Conservation (phyloP, 2,888 invertebrate genomes). For the Linnaemya vulpina region DNA sequence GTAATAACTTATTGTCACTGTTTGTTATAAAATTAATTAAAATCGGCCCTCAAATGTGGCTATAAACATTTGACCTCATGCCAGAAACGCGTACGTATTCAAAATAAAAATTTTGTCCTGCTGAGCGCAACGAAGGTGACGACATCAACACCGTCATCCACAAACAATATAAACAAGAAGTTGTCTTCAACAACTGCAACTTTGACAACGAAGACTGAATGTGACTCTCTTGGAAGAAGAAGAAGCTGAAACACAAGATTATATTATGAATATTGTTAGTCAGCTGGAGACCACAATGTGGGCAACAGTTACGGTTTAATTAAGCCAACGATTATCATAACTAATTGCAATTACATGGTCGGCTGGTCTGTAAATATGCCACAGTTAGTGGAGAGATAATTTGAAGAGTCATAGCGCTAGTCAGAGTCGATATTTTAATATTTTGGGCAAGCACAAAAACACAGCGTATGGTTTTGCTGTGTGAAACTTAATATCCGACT, state of each 20-base stretch:
- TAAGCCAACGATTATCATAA: constrained; percentile 70
- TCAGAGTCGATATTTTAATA: constrained; percentile 33
- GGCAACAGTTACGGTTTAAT: constrained; percentile 70
- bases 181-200: constrained; percentile 4
- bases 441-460: constrained; percentile 57
- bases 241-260: constrained; percentile 1
- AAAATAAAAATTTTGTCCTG: constrained; percentile 52
- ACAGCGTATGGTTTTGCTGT: constrained; percentile 65
- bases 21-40: background rate
- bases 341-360: constrained; percentile 70
- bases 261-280: constrained; percentile 44
- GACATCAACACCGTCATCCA: constrained; percentile 43
- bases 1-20: background rate
- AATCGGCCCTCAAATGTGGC: background rate
- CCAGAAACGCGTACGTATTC: constrained; percentile 54
- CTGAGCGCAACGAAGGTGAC: constrained; percentile 64
- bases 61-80: constrained; percentile 67
- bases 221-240: constrained; percentile 33
- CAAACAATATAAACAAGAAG: constrained; percentile 14
- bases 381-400: constrained; percentile 28
- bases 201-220: constrained; percentile 45
- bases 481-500: constrained; percentile 37
- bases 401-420: constrained; percentile 3
- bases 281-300: constrained; percentile 70
- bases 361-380: constrained; percentile 59